phyloP scores from a whole-genome alignment of 2,888 invertebrate genomes.

The Halictus ligatus region DNA sequence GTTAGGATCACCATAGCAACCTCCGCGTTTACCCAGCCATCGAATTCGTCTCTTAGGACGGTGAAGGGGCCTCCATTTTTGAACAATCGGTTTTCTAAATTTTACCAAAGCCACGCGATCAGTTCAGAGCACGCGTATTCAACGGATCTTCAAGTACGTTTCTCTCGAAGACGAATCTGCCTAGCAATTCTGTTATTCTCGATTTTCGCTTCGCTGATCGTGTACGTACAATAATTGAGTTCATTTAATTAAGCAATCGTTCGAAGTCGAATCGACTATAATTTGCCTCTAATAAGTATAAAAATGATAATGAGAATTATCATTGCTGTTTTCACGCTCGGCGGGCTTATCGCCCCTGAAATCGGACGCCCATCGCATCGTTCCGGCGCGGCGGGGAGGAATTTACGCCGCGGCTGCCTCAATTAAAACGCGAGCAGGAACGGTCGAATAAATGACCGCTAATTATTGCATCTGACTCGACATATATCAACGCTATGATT shows the following conservation, averaged over 20 bases:
- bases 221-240: too few species aligned
- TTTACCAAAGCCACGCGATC: too few species aligned
- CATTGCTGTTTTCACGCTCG: conserved; percentile 27
- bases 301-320: conserved; percentile 31
- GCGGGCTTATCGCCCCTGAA: conserved; percentile 21
- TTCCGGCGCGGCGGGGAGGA: background rate
- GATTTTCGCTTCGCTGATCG: too few species aligned
- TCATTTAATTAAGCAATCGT: conserved; percentile 28
- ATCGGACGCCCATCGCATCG: conserved; percentile 7
- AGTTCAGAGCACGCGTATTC: background rate
- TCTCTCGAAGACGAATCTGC: background rate
- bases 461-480: conserved; percentile 35
- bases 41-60: too few species aligned
- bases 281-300: conserved; percentile 15
- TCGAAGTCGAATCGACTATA: background rate
- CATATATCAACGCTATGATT: conserved; percentile 31
- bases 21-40: too few species aligned
- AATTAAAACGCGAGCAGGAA: conserved; percentile 32
- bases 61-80: too few species aligned
- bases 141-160: background rate
- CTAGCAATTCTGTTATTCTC: background rate
- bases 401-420: conserved; percentile 18
- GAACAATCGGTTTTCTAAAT: too few species aligned
- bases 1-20: too few species aligned
- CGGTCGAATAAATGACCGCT: conserved; percentile 32